Base-by-base conservation (phyloP, 1,140 invertebrate genomes). In the Reticulitermes speratus region DNA sequence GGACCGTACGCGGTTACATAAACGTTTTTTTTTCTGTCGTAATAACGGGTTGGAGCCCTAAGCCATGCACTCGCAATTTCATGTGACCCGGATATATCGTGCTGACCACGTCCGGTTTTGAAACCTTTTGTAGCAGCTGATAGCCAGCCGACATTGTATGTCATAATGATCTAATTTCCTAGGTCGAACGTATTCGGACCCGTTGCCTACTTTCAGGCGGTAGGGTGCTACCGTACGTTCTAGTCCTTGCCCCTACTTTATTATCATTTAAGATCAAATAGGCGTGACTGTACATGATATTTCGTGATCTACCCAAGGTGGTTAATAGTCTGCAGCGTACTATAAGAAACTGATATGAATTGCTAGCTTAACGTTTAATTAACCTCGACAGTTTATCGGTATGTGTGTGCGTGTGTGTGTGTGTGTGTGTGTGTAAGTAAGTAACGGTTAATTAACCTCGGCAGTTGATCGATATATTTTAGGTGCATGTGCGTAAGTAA, bases 401-500 rank as follows among this genome's bases (percentile, higher is more conserved):
- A 75, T 75, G 14, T 75, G n/a, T 55, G 52, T 52, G 52, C 16
- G n/a, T n/a, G n/a, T 14, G 6, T 23, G 14, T 59, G 55, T 59
- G 14, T 23, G 14, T 59, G 55, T 2, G 6, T 5, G 14, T 2
- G 7, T 5, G 6, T 59, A 19, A 23, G 55, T 23, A 59, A 19
- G 55, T 30, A 75, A 75, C 65, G n/a, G 65, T 75, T 75, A 75
- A 75, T 75, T 75, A 75, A 75, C 65, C 65, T 30, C 65, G n/a
- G n/a, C n/a, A 75, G n/a, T 75, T 30, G 0, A 6, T 16, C 7
- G n/a, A 30, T 30, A 75, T 75, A 30, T 30, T 59, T 14, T 59
- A 19, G 14, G 14, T 59, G 7, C 2, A 59, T 59, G 2, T 14
- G 55, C 6, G 21, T 59, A 19, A 23, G 55, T 1, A 59, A 19